Evolutionary conservation across 1,140 invertebrate species (phyloP), one percentile per base, ranked within the genome.

Genomic region (Sipha flava): DNA sequence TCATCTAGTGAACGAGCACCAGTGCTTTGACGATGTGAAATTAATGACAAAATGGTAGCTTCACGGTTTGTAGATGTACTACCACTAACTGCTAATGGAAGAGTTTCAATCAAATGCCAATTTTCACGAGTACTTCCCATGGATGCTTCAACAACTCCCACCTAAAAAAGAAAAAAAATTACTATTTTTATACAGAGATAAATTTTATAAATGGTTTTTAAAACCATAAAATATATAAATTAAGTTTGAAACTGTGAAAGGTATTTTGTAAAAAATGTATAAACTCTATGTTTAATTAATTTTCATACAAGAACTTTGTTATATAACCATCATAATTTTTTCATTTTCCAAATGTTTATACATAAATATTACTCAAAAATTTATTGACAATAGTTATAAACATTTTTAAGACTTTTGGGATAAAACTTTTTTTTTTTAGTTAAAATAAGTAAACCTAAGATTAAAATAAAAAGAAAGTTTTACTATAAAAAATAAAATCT

Each of bases 91-190:
- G 91, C 89, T 1, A 94, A 84, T 0, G 88, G 87, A 82, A 93
- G 86, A 0, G 90, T 91, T 79, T 92, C 90, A 12, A 93, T 88
- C 21, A 91, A 87, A 84, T 90, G 88, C 91, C 91, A 94, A 80
- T 88, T 88, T 72, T 89, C 88, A 84, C 87, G 66, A 86, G 84
- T 68, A 87, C 87, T 81, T 49, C 87, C 87, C 77, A 88, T 88
- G 9, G 89, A 82, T 9, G 83, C 82, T 82, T 84, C 84, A 18
- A 84, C 83, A 68, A 84, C 82, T 16, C 82, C 84, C n/a, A 83
- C 81, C 83, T 84, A 40, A 26, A 47, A 70, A 26, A 34, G 10
- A 40, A 29, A 26, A 43, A 68, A 26, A 16, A n/a, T 52, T 12
- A 57, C 14, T 57, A 6, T 16, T 29, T 16, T 57, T 29, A 26